phyloP scores from a whole-genome alignment of 2,113 vertebrate species.

The Salvelinus namaycush region DNA sequence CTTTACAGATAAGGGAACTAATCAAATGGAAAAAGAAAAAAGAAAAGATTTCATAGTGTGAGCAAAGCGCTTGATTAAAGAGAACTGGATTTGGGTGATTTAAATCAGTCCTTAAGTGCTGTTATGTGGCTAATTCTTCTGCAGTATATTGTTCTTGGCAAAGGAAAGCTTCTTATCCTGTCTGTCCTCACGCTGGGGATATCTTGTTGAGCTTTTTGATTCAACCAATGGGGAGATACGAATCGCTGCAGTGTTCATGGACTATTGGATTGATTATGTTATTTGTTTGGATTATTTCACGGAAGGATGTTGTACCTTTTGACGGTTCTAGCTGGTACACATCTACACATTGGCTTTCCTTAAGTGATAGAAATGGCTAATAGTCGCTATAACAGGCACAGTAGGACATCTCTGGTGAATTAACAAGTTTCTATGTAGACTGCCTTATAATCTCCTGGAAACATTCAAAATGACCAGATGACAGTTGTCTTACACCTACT shows the following conservation, averaged over 20 bases:
- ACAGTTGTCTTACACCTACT: too few relatives aligned
- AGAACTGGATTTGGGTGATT: constrained; percentile 10
- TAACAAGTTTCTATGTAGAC: too few relatives aligned
- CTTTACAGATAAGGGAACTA: constrained; percentile 23
- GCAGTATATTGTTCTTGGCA: not conserved
- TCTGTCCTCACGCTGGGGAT: not conserved
- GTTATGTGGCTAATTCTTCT: not conserved
- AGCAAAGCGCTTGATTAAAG: constrained; percentile 4
- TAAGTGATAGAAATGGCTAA: too few relatives aligned
- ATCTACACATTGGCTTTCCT: too few relatives aligned
- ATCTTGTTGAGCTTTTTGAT: not conserved
- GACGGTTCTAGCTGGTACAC: too few relatives aligned
- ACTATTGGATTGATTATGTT: too few relatives aligned
- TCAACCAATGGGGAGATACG: not conserved
- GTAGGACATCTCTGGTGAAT: too few relatives aligned
- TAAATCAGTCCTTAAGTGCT: not conserved
- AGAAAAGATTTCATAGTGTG: constrained; percentile 2
- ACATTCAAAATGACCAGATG: too few relatives aligned
- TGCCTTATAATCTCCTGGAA: too few relatives aligned
- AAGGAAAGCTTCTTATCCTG: constrained; percentile 10
- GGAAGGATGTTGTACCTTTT: not conserved
- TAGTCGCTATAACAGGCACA: too few relatives aligned
- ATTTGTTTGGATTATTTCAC: not conserved
- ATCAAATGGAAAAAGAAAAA: constrained; percentile 13
- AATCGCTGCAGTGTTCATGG: too few relatives aligned